Evolutionary conservation across 2,113 vertebrate genomes (phyloP).

Genomic region (Andinoacara biseriatus): DNA sequence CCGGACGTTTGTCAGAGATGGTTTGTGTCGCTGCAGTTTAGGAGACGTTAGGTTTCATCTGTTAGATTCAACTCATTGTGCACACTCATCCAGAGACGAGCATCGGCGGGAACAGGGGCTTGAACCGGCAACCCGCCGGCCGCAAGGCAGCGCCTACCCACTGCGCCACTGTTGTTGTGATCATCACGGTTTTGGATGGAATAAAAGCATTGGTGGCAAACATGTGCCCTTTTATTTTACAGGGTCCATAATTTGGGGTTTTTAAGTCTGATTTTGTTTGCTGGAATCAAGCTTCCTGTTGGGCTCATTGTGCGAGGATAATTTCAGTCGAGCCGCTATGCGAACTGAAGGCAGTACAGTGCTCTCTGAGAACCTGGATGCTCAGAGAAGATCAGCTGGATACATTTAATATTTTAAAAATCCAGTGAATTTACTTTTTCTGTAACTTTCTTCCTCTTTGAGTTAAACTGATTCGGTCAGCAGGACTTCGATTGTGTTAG

Average conservation of each 20-base stretch:
- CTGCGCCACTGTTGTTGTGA: no score
- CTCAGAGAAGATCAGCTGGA: no score
- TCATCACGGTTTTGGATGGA: neutral
- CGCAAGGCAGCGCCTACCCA: no score
- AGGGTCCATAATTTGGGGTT: neutral
- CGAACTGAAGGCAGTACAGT: neutral
- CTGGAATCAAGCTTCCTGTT: neutral
- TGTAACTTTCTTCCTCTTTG: neutral
- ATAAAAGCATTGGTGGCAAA: neutral
- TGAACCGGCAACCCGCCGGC: no score
- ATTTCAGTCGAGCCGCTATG: accelerated
- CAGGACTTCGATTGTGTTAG: accelerated
- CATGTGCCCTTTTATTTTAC: neutral
- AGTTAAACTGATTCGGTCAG: neutral
- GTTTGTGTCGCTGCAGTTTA: neutral
- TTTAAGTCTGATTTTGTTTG: neutral
- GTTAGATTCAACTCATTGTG: neutral
- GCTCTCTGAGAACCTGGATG: neutral
- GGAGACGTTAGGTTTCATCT: neutral
- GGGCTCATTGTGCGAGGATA: neutral
- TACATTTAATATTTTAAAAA: no score
- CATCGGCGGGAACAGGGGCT: no score
- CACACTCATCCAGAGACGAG: no score
- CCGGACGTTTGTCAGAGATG: neutral
- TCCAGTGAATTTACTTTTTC: neutral